Percentiles rank a stretch among this genome's conserved stretches.
These are phyloP conservation scores for Phaethornis superciliosus DNA, from an alignment of 2,113 vertebrate genomes.

Conservation along the genomic window DNA sequence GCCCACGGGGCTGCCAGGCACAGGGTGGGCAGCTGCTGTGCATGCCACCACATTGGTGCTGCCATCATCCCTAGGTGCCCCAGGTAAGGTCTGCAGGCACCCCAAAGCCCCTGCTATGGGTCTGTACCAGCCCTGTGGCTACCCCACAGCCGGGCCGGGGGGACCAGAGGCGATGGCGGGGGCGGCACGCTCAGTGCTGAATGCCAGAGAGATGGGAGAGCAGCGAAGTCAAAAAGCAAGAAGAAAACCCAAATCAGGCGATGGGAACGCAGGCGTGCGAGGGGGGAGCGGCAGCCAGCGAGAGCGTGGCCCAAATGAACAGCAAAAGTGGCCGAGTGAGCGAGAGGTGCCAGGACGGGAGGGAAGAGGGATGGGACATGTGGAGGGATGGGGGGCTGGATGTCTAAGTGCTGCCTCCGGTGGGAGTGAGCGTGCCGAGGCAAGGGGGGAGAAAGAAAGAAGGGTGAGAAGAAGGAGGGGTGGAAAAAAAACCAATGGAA, in stretches of 20 bases:
- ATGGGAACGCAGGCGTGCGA: constrained; percentile 35
- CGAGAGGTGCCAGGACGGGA: constrained; percentile 24
- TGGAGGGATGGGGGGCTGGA: constrained; percentile 21
- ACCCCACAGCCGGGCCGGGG: neutral
- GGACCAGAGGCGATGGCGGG: neutral
- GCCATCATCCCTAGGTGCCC: neutral
- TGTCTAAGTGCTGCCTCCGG: constrained; percentile 36
- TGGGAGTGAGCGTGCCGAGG: neutral
- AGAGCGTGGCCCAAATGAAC: neutral
- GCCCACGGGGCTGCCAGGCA: accelerated
- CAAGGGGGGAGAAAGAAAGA: constrained; percentile 20
- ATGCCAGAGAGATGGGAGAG: constrained; percentile 43
- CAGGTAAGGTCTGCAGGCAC: neutral
- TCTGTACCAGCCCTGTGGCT: neutral
- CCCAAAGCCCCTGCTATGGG: neutral
- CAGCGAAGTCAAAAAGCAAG: constrained; percentile 40
- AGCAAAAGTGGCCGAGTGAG: constrained; percentile 25
- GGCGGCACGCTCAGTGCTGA: constrained; percentile 29
- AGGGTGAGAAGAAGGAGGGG: neutral
- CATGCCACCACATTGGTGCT: accelerated
- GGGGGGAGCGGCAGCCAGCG: constrained; percentile 25
- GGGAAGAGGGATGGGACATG: neutral
- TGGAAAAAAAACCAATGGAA: constrained; percentile 68
- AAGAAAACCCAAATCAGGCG: constrained; percentile 43
- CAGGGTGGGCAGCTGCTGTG: accelerated